phyloP scores from a whole-genome alignment of 2,797 vertebrate genomes.

The Nothura maculosa region DNA sequence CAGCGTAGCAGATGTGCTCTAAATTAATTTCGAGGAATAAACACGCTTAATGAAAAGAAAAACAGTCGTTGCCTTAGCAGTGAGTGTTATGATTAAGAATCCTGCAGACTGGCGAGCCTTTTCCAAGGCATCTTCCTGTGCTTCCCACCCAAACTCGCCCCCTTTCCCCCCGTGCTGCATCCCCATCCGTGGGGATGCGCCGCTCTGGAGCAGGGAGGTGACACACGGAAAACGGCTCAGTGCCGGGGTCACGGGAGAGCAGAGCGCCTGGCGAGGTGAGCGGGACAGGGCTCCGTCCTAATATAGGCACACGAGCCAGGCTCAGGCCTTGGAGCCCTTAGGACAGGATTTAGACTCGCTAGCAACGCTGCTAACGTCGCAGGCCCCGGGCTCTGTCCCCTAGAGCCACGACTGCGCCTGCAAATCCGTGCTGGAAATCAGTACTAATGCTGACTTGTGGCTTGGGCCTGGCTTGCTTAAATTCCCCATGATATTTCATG shows the following conservation, averaged over 20 bases:
- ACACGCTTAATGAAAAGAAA: not conserved
- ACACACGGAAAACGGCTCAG: not conserved
- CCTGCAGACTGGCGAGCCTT: not conserved
- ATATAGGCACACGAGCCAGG: not conserved
- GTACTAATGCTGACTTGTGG: not conserved
- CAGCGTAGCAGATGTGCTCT: constrained; percentile 25
- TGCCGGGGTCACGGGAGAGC: constrained; percentile 34
- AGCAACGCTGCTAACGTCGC: rapidly evolving
- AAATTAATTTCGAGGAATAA: constrained; percentile 48
- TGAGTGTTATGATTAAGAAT: not conserved
- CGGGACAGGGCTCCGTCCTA: not conserved
- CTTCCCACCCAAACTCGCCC: not conserved
- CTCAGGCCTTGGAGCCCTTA: constrained; percentile 19
- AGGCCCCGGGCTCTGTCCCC: not conserved
- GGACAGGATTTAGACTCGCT: rapidly evolving
- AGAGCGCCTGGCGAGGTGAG: not conserved
- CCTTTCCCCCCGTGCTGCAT: not conserved
- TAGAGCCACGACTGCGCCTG: not conserved
- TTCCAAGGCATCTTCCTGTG: not conserved
- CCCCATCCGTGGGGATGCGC: rapidly evolving
- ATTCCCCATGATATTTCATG: not conserved
- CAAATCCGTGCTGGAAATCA: not conserved
- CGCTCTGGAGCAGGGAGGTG: not conserved
- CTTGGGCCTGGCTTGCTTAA: not conserved
- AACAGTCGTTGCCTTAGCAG: constrained; percentile 17